Evolutionary conservation across 2,797 vertebrate species (phyloP).

Genomic region (Linurgus olivaceus): DNA sequence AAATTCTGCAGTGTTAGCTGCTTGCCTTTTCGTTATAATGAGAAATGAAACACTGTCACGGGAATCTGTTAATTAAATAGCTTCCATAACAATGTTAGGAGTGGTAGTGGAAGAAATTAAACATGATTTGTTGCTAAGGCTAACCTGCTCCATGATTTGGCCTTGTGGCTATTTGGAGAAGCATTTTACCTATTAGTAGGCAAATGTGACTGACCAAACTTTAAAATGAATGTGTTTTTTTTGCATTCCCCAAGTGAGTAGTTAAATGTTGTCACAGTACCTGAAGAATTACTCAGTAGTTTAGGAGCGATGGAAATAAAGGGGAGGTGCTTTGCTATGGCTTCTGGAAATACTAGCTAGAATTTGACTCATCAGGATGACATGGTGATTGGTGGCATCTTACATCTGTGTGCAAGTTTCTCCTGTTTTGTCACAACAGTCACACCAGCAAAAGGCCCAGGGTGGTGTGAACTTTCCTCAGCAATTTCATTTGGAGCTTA

Average conservation of each 20-base stretch:
- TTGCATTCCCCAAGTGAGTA: neutral
- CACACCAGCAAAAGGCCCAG: neutral
- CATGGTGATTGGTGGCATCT: neutral
- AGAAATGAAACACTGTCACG: slow-evolving; percentile 45
- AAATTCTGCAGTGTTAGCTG: slow-evolving; percentile 55
- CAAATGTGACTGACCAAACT: neutral
- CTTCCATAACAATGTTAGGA: slow-evolving; percentile 32
- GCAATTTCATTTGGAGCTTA: neutral
- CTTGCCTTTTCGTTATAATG: slow-evolving; percentile 23
- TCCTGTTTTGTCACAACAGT: neutral
- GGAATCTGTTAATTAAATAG: slow-evolving; percentile 61
- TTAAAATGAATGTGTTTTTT: neutral
- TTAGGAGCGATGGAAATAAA: neutral
- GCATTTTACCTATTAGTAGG: neutral
- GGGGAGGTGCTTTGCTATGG: neutral
- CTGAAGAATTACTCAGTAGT: neutral
- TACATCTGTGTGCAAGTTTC: neutral
- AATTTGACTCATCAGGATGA: neutral
- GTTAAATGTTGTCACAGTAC: neutral
- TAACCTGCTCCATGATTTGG: neutral
- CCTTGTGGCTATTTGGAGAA: neutral
- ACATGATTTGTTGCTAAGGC: neutral
- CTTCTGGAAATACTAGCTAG: neutral
- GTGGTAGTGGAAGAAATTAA: slow-evolving; percentile 40
- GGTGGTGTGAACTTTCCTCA: neutral